phyloP scores from a whole-genome alignment of 1,140 invertebrate species.

The Ceratina calcarata region DNA sequence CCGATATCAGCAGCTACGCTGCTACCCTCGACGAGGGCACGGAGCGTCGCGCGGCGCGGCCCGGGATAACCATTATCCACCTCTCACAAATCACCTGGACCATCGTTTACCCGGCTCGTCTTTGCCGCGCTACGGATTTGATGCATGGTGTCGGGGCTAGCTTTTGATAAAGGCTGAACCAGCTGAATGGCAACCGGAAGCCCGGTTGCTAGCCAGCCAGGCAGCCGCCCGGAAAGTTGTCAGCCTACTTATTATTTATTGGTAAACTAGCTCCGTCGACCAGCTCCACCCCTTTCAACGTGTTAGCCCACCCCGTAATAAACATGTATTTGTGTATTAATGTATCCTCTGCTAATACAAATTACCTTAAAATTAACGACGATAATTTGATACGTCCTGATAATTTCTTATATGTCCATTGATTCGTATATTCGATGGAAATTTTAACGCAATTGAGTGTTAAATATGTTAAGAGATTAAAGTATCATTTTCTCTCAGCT shows the following conservation, averaged over 20 bases:
- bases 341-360: too few species aligned
- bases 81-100: slow-evolving; percentile 78
- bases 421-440: too few species aligned
- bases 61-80: slow-evolving; percentile 73
- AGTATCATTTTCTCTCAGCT: slow-evolving; percentile 48
- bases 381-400: too few species aligned
- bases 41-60: slow-evolving; percentile 58
- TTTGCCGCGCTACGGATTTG: slow-evolving; percentile 35
- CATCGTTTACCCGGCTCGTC: slow-evolving; percentile 64
- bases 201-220: neutral
- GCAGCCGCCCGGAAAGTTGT: too few species aligned
- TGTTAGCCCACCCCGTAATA: too few species aligned
- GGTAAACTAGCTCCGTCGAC: too few species aligned
- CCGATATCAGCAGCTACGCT: slow-evolving; percentile 44
- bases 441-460: slow-evolving; percentile 1
- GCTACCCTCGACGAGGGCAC: slow-evolving; percentile 47
- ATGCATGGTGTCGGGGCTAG: neutral
- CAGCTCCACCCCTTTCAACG: too few species aligned
- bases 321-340: too few species aligned
- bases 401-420: too few species aligned
- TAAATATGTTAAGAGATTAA: slow-evolving; percentile 67
- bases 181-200: neutral
- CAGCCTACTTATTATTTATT: too few species aligned
- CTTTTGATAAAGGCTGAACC: neutral
- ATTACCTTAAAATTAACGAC: too few species aligned